Evolutionary conservation across 35 echinoderm and acorn worm species (phyloP).

Genomic region (Ophioderma brevispina): DNA sequence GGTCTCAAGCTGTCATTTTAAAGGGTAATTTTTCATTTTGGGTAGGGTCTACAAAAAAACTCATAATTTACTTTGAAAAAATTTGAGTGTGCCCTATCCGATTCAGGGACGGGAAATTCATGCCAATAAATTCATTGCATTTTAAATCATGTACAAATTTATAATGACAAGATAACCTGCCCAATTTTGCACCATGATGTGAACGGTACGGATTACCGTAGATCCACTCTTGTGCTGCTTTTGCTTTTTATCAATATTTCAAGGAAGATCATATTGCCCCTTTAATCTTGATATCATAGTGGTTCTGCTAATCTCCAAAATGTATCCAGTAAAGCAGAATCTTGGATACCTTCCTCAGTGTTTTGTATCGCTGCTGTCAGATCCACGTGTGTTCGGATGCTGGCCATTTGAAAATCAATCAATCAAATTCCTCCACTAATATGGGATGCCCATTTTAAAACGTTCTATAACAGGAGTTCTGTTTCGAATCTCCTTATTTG

Average conservation of each 20-base stretch:
- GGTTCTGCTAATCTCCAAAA: slow-evolving; percentile 88
- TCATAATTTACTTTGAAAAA: too few relatives aligned
- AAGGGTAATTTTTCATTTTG: too few relatives aligned
- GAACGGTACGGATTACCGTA: not conserved
- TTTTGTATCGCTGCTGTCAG: slow-evolving; percentile 7
- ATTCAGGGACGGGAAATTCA: too few relatives aligned
- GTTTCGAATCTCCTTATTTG: too few relatives aligned
- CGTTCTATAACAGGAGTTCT: too few relatives aligned
- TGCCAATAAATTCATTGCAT: too few relatives aligned
- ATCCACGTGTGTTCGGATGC: slow-evolving; percentile 15
- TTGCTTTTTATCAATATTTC: slow-evolving; percentile 73
- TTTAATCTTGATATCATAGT: slow-evolving; percentile 54
- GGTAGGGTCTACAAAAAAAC: too few relatives aligned
- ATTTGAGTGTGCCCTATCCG: too few relatives aligned
- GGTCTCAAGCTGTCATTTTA: too few relatives aligned
- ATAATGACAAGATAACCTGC: slow-evolving; percentile 14
- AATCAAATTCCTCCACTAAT: not conserved
- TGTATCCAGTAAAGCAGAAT: slow-evolving; percentile 71
- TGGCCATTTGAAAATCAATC: slow-evolving; percentile 2
- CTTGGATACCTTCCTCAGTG: not conserved
- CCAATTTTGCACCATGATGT: not conserved
- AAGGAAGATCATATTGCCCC: slow-evolving; percentile 64
- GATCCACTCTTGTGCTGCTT: slow-evolving; percentile 17
- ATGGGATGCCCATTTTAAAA: too few relatives aligned
- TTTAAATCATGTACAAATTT: too few relatives aligned